Conservation (phyloP, 2,888 invertebrate genomes). For the Sphaerophoria rueppellii region DNA sequence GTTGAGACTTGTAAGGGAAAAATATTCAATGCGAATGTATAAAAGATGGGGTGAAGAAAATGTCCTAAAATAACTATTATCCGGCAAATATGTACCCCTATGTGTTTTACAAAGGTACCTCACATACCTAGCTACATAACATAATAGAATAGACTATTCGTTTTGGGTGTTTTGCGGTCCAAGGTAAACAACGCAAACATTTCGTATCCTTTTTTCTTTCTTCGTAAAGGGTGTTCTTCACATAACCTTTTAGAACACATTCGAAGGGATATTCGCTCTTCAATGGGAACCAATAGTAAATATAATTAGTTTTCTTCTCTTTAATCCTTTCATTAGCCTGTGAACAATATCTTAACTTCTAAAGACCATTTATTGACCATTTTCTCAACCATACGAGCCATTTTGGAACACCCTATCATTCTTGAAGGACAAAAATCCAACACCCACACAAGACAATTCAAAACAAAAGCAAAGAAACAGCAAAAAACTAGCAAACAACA, state of each 20-base stretch:
- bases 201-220: slow-evolving; percentile 30
- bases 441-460: slow-evolving; percentile 71
- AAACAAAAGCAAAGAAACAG: slow-evolving; percentile 42
- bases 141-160: background rate
- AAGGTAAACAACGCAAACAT: slow-evolving; percentile 68
- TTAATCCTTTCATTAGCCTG: too few relatives aligned
- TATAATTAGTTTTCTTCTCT: too few relatives aligned
- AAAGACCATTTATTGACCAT: too few relatives aligned
- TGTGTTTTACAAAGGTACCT: background rate
- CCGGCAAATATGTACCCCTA: slow-evolving; percentile 25
- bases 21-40: slow-evolving; percentile 13
- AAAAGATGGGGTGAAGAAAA: slow-evolving; percentile 35
- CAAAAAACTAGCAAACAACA: slow-evolving; percentile 72
- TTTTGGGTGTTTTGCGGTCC: slow-evolving; percentile 28
- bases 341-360: too few relatives aligned
- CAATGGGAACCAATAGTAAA: too few relatives aligned
- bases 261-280: too few relatives aligned
- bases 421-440: slow-evolving; percentile 74
- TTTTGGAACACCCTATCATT: slow-evolving; percentile 1
- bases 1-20: slow-evolving; percentile 60
- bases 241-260: background rate
- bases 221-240: background rate
- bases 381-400: background rate
- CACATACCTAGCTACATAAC: background rate
- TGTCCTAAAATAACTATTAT: slow-evolving; percentile 71